Percentiles rank a stretch among this genome's conserved stretches.
These are phyloP conservation scores for Dryomyza anilis DNA, from an alignment of 2,888 invertebrate species.

Conservation along the genomic window DNA sequence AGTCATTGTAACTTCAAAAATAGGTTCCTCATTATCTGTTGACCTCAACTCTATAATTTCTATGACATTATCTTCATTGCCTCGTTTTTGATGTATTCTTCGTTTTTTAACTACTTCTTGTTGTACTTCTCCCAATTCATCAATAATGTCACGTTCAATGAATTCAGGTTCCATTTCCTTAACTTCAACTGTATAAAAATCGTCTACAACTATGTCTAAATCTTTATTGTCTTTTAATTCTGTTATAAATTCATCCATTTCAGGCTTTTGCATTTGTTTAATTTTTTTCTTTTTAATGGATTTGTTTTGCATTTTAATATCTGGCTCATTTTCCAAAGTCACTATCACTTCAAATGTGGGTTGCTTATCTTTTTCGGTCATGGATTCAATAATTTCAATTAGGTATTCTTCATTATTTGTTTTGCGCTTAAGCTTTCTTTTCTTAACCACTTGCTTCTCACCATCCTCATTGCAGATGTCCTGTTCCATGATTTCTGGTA, in stretches of 20 bases:
- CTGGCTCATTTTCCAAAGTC: slow-evolving; percentile 33
- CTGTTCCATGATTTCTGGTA: slow-evolving; percentile 41
- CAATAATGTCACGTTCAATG: slow-evolving; percentile 38
- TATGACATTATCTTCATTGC: slow-evolving; percentile 60
- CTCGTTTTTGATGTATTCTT: slow-evolving; percentile 56
- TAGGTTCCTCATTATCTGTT: slow-evolving; percentile 54
- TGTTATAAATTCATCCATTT: slow-evolving; percentile 50
- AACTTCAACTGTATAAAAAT: slow-evolving; percentile 49
- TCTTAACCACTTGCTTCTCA: slow-evolving; percentile 49
- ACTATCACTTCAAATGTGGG: slow-evolving; percentile 46
- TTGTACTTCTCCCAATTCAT: slow-evolving; percentile 43
- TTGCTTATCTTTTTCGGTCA: slow-evolving; percentile 40
- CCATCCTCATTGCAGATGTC: slow-evolving; percentile 44
- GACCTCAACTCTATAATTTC: slow-evolving; percentile 56
- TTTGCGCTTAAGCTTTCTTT: slow-evolving; percentile 55
- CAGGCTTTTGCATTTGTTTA: slow-evolving; percentile 49
- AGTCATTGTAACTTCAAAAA: slow-evolving; percentile 59
- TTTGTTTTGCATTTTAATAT: slow-evolving; percentile 26
- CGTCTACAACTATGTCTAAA: slow-evolving; percentile 36
- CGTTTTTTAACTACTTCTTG: slow-evolving; percentile 52
- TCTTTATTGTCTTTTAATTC: slow-evolving; percentile 43
- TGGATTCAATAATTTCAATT: slow-evolving; percentile 57
- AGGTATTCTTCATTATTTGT: slow-evolving; percentile 59
- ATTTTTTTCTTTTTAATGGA: slow-evolving; percentile 47
- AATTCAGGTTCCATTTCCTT: slow-evolving; percentile 54